These are phyloP conservation scores for Pseudolaguvia tuberculata DNA, from an alignment of 2,113 vertebrate genomes.

Conservation along the genomic window DNA sequence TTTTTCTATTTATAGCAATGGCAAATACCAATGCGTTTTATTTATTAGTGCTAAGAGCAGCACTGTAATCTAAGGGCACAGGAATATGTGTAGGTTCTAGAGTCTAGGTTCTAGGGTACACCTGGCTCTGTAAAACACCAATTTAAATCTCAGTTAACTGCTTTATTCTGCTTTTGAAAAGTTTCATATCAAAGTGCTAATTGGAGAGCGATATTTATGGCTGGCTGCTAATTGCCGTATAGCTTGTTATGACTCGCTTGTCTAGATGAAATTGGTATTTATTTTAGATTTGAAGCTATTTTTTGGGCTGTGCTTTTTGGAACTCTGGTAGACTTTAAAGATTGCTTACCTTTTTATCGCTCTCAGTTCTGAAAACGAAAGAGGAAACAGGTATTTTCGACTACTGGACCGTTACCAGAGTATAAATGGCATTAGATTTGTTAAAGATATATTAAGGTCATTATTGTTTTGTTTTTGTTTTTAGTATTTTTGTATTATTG, in stretches of 20 bases:
- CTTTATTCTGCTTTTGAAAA: slow-evolving; percentile 18
- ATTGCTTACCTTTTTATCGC: not conserved
- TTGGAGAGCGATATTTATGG: slow-evolving; percentile 26
- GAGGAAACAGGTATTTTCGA: too few relatives aligned
- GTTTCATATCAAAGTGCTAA: slow-evolving; percentile 19
- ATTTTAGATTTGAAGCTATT: slow-evolving; percentile 15
- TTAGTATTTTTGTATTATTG: too few relatives aligned
- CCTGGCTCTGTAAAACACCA: slow-evolving; percentile 6
- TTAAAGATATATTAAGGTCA: too few relatives aligned
- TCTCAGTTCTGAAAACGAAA: too few relatives aligned
- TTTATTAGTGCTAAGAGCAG: not conserved
- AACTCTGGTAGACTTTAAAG: too few relatives aligned
- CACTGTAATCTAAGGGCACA: not conserved
- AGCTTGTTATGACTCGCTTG: slow-evolving; percentile 15
- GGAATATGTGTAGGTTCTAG: not conserved
- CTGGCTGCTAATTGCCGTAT: slow-evolving; percentile 27
- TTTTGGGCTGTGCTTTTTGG: not conserved
- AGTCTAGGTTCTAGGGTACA: not conserved
- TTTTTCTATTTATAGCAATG: not conserved
- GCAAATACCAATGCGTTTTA: not conserved
- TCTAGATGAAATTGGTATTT: slow-evolving; percentile 23
- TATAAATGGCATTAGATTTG: too few relatives aligned
- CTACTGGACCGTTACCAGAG: too few relatives aligned
- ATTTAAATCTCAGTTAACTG: slow-evolving; percentile 13
- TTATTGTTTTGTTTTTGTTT: too few relatives aligned